Conservation (phyloP, 2,113 vertebrate genomes). For the Sciurus niger region DNA sequence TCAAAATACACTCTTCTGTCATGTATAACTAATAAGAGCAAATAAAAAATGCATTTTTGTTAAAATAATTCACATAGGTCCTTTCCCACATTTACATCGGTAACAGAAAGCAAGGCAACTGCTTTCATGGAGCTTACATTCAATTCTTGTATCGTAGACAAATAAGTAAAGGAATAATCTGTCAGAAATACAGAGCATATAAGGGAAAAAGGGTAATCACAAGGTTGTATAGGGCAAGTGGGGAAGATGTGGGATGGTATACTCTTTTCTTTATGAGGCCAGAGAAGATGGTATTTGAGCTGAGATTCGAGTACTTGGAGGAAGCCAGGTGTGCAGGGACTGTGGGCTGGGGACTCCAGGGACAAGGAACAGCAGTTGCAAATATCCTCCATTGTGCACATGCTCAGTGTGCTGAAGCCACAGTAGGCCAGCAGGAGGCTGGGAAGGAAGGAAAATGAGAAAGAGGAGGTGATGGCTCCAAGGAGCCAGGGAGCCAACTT, state of each 20-base stretch:
- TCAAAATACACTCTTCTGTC: too few relatives aligned
- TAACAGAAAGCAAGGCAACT: slow-evolving; percentile 17
- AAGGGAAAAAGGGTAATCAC: background rate
- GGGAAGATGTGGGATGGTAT: background rate
- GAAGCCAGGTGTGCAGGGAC: background rate
- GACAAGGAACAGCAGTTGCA: background rate
- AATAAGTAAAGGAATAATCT: background rate
- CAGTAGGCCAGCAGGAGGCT: accelerated
- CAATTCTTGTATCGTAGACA: background rate
- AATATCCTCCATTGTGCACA: background rate
- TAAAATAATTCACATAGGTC: background rate
- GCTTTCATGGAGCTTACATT: background rate
- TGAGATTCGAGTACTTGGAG: background rate
- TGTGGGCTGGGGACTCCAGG: background rate
- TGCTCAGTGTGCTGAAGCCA: too few relatives aligned
- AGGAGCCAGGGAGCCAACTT: background rate
- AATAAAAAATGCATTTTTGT: background rate
- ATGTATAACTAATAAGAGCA: too few relatives aligned
- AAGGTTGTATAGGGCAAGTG: background rate
- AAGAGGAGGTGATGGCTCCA: background rate
- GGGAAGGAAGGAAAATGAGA: background rate
- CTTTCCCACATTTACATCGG: background rate
- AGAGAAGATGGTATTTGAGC: background rate
- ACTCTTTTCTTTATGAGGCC: background rate
- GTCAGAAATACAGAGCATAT: background rate